phyloP scores from a whole-genome alignment of 2,888 invertebrate genomes.

The Linyphia triangularis region DNA sequence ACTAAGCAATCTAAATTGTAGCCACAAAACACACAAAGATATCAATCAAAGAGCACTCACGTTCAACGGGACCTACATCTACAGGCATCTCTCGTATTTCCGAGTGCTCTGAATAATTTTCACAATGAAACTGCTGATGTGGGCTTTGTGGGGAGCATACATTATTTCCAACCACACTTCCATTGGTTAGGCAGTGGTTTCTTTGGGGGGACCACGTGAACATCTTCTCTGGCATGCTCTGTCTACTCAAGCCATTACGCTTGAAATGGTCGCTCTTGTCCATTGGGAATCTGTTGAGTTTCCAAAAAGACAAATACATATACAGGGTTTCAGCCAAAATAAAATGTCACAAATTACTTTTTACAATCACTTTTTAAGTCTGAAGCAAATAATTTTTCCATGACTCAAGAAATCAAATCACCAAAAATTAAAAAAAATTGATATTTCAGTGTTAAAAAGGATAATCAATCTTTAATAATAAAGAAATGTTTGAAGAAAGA shows the following conservation, averaged over 20 bases:
- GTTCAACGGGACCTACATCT: conserved; percentile 66
- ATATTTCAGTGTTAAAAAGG: too few relatives aligned
- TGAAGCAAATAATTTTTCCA: too few relatives aligned
- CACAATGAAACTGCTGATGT: not conserved
- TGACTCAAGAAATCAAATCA: too few relatives aligned
- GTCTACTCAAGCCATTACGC: conserved; percentile 95
- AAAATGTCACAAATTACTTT: too few relatives aligned
- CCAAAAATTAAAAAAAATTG: too few relatives aligned
- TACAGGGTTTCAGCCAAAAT: too few relatives aligned
- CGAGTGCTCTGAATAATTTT: conserved; percentile 9
- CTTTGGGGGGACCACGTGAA: conserved; percentile 79
- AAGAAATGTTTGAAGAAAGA: too few relatives aligned
- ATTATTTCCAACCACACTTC: conserved; percentile 2
- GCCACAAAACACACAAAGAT: too few relatives aligned
- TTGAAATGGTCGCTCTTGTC: conserved; percentile 82
- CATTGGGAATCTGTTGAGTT: conserved; percentile 26
- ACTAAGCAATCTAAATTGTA: too few relatives aligned
- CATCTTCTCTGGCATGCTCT: conserved; percentile 98
- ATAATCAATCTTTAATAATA: too few relatives aligned
- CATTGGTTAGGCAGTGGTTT: conserved; percentile 24
- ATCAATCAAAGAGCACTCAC: conserved; percentile 7
- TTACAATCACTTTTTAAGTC: too few relatives aligned
- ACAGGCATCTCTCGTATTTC: conserved; percentile 68
- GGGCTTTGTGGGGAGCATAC: not conserved
- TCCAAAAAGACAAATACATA: too few relatives aligned